These are phyloP conservation scores for Clarias magur DNA, from an alignment of 2,113 vertebrate species.

Conservation along the genomic window DNA sequence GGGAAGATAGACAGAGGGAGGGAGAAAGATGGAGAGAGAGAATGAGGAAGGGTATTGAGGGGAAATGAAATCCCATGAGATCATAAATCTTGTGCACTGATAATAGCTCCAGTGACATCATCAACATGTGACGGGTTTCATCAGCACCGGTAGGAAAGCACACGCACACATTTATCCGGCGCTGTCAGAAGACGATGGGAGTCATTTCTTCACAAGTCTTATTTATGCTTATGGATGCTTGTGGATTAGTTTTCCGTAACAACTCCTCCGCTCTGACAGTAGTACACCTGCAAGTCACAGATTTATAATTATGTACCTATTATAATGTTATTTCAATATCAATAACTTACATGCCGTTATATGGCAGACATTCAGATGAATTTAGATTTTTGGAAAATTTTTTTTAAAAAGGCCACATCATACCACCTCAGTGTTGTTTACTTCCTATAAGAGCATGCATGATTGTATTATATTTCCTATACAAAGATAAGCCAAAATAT, in stretches of 20 bases:
- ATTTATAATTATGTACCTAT: background rate
- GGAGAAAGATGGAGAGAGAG: conserved; percentile 49
- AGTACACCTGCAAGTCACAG: background rate
- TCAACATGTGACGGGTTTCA: conserved; percentile 17
- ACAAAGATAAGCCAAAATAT: too few species aligned
- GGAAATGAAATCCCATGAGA: conserved; percentile 76
- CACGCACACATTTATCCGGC: background rate
- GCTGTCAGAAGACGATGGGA: background rate
- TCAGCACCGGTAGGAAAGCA: background rate
- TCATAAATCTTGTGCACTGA: conserved; percentile 74
- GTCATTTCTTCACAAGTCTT: background rate
- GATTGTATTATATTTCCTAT: background rate
- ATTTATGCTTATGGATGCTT: background rate
- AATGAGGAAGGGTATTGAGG: conserved; percentile 49
- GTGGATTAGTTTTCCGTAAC: background rate
- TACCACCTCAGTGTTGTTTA: background rate
- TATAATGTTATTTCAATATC: background rate
- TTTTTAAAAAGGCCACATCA: too few species aligned
- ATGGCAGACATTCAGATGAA: background rate
- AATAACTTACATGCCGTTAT: background rate
- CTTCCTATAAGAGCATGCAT: background rate
- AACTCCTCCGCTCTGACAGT: background rate
- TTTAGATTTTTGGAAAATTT: too few species aligned
- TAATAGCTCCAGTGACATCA: conserved; percentile 37
- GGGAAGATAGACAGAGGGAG: conserved; percentile 52